Base-by-base conservation (phyloP, 2,113 vertebrate genomes). In the Sceloporus tristichus region DNA sequence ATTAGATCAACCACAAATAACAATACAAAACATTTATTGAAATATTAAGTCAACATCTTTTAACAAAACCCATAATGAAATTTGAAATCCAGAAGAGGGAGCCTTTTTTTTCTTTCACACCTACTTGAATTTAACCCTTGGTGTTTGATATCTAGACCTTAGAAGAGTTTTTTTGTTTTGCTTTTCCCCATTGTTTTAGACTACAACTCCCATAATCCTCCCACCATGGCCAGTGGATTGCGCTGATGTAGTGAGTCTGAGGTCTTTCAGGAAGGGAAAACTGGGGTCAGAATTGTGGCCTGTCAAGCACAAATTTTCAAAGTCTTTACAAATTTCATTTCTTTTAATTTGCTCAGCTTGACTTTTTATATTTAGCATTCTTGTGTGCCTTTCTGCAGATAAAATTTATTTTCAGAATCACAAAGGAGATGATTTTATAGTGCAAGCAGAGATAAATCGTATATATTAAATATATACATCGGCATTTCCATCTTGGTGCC, bases 281-380 rank as follows among this genome's bases (percentile, higher is more conserved):
- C 54, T 18, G 54, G 62, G 13, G 21, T 62, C 5, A 75, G 54
- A 62, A 62, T 29, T 56, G 13, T 62, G 34, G 74, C 11, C 25
- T 48, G 19, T 66, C 19, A 65, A n/a, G 8, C 74, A 78, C 38
- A 66, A 27, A 66, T 9, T n/a, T 38, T 5, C 59, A 53, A 25
- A 9, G n/a, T 75, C 29, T 53, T 48, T 66, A 42, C 70, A 82
- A 4, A 77, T 68, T 9, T 40, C 56, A 40, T 66, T 76, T 8
- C 86, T 48, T 88, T 83, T 68, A 88, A 48, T 34, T 82, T 76
- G 40, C 27, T 82, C 40, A 14, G 4, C 62, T 54, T 75, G 40
- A 34, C 5, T 40, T 34, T 83, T 85, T 25, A 23, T 86, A 34
- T 68, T 62, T 68, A n/a, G 5, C 19, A 21, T 13, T n/a, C 40